Base-by-base conservation (phyloP, 2,888 invertebrate genomes). In the Allolobophora icterica region DNA sequence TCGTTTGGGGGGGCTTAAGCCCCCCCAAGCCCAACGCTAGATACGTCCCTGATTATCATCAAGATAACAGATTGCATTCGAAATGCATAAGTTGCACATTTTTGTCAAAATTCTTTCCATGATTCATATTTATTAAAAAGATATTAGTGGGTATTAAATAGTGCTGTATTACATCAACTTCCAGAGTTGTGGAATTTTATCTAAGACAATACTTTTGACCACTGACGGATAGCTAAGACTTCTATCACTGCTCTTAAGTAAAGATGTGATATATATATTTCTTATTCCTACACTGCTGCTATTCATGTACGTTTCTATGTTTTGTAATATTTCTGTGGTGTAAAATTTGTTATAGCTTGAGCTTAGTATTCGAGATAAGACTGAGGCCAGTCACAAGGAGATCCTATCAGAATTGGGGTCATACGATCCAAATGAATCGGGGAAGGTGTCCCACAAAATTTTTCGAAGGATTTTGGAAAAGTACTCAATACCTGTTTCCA, bases 371-470 rank as follows among this genome's bases (percentile, higher is more conserved):
- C 93, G 93, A 84, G 94, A 95, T 92, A 95, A 95, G 92, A 94
- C 95, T 34, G 93, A 94, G 58, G 94, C 94, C 90, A 93, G 94
- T 92, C 95, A 95, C 95, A 94, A 94, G 91, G 92, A 93, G 90
- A 93, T 95, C 34, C 93, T 94, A 0, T 93, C 94, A 38, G 93
- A 93, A 24, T 84, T 95, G 17, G 92, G 93, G 71, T 93, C 93
- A 89, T 93, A 93, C 92, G 95, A 95, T 91, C 91, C n/a, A 15
- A 34, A 34, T n/a, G 93, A 92, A 8, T 93, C 94, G 34, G 94
- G 94, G 24, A 92, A 92, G 24, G 93, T 95, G 71, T 92, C 93
- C 40, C 93, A 93, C n/a, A 92, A 93, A 89, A 93, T 94, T 83
- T 91, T 95, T 90, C 94, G 94, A 91, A 93, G 93, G 87, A 93